Evolutionary conservation across 2,113 vertebrate genomes (phyloP), one percentile per base, ranked within the genome.

Genomic region (Saccopteryx leptura): DNA sequence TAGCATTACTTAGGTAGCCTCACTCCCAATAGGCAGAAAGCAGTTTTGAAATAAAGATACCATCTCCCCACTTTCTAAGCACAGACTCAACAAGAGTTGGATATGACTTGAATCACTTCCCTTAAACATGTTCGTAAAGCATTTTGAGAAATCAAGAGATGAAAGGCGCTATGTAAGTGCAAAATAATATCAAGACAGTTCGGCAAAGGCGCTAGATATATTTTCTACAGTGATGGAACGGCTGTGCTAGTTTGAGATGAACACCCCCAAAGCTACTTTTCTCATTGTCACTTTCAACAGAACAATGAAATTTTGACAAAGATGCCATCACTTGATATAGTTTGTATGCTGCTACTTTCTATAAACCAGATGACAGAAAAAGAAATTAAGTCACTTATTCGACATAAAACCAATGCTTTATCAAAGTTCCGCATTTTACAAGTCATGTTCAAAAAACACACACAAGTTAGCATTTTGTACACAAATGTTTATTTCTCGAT

Each of bases 401-500:
- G 97, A 97, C 96, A 97, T 86, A 97, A 97, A 96, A 92, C 84
- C 85, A 96, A 72, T 94, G 94, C 90, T 95, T 97, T 76, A 97
- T 88, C 97, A 96, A 96, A 97, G 88, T 91, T 96, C 85, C 94
- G 96, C 65, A 26, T 96, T 98, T 98, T 97, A 98, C 97, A 98
- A 98, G 97, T 87, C 96, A 97, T 98, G 96, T 97, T 97, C 98
- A 98, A 98, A 98, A 98, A 98, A 96, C 97, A 98, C 97, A 97
- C 96, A 98, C 97, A 83, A 98, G 97, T 98, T 98, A 98, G 97
- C 97, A 97, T 99, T 99, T 99, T 99, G 98, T 99, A 99, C 99
- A 99, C 98, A 99, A 99, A 99, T 95, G 98, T 99, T 99, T 99
- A 99, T 99, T 99, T 98, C 98, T 99, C 99, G 99, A 99, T 99